Evolutionary conservation across 2,797 vertebrate species (phyloP).

Genomic region (Carcharodon carcharias): DNA sequence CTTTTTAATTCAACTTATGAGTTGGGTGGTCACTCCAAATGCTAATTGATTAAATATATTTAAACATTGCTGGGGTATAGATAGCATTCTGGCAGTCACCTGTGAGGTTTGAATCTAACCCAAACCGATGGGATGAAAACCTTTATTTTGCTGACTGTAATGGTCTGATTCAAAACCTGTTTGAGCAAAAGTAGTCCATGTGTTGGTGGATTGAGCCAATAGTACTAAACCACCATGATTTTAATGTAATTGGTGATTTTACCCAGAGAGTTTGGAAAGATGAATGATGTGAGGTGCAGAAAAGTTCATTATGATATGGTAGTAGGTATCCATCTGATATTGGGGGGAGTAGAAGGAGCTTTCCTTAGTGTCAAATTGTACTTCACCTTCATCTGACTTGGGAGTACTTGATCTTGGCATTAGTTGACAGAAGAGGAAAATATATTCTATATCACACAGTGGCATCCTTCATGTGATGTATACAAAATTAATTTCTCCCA

Average conservation of each 20-base stretch:
- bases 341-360: background rate
- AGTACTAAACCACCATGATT: background rate
- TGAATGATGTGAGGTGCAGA: background rate
- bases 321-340: background rate
- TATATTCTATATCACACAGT: background rate
- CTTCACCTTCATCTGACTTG: background rate
- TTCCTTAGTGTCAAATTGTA: background rate
- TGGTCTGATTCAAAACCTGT: background rate
- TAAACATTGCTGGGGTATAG: background rate
- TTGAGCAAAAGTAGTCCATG: background rate
- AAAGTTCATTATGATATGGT: background rate
- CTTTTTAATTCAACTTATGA: background rate
- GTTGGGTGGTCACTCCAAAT: background rate
- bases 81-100: background rate
- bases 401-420: background rate
- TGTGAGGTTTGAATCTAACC: background rate
- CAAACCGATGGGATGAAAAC: background rate
- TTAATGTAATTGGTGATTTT: background rate
- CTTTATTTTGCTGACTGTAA: background rate
- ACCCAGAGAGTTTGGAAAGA: background rate
- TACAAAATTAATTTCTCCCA: background rate
- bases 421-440: background rate
- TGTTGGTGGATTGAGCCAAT: background rate
- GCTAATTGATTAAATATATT: background rate
- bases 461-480: background rate